Conservation (phyloP, 2,888 invertebrate genomes). For the Hirtodrosophila alboralis region DNA sequence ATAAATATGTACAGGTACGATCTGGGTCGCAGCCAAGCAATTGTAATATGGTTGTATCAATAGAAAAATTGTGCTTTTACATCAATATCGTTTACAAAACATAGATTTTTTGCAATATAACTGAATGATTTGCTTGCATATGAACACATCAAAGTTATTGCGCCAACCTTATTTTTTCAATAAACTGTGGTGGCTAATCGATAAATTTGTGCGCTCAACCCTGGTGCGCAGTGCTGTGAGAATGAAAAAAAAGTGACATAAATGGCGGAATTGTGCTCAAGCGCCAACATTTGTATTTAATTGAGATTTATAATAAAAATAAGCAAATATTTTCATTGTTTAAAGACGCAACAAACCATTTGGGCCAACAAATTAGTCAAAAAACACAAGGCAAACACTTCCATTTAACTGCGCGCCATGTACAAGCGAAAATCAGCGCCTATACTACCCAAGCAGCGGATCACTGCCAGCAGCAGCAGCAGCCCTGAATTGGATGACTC, state of each 20-base stretch:
- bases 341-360: conserved; percentile 30
- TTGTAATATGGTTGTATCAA: no score
- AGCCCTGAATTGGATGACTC: conserved; percentile 51
- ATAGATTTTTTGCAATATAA: background rate
- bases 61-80: no score
- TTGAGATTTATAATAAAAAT: conserved; percentile 63
- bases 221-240: conserved; percentile 56
- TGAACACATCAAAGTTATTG: conserved; percentile 19
- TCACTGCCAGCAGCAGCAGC: conserved; percentile 43
- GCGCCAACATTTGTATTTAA: conserved; percentile 79
- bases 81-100: background rate
- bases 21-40: background rate
- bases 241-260: conserved; percentile 82
- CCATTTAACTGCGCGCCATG: conserved; percentile 55
- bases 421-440: conserved; percentile 69
- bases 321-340: conserved; percentile 32
- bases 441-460: conserved; percentile 51
- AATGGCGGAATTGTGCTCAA: conserved; percentile 83
- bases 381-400: conserved; percentile 26
- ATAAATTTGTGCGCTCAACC: conserved; percentile 31
- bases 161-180: conserved; percentile 34
- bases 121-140: background rate
- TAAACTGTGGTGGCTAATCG: conserved; percentile 31
- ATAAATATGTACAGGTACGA: conserved; percentile 19
- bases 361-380: conserved; percentile 27